Conservation (phyloP, 1,140 invertebrate species). For the Monomorium pharaonis region DNA sequence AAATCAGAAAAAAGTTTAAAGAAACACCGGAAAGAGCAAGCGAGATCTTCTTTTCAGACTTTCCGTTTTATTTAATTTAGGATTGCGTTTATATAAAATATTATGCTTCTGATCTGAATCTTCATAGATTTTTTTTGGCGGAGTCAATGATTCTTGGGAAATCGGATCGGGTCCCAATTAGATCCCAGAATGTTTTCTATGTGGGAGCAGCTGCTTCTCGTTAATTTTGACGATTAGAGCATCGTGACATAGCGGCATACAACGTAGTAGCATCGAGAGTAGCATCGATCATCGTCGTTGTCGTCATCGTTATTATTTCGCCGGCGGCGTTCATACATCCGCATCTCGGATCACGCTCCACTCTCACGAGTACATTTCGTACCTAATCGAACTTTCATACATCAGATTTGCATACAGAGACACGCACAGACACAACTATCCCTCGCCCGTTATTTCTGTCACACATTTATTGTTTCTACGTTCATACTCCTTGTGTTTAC, state of each 20-base stretch:
- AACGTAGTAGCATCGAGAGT: background rate
- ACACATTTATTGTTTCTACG: slow-evolving; percentile 60
- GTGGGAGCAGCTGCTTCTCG: slow-evolving; percentile 30
- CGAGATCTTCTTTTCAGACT: background rate
- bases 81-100: background rate
- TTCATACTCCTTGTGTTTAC: slow-evolving; percentile 54
- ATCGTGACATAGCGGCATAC: slow-evolving; percentile 16
- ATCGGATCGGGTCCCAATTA: background rate
- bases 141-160: background rate
- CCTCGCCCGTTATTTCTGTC: slow-evolving; percentile 56
- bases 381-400: slow-evolving; percentile 29
- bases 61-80: slow-evolving; percentile 1
- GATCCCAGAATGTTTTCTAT: slow-evolving; percentile 1
- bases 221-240: slow-evolving; percentile 48
- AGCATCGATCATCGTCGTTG: slow-evolving; percentile 13
- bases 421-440: slow-evolving; percentile 63
- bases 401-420: slow-evolving; percentile 64
- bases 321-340: background rate
- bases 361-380: slow-evolving; percentile 26
- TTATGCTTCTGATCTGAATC: background rate
- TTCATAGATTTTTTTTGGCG: background rate
- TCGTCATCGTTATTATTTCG: slow-evolving; percentile 25
- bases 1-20: background rate
- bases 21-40: background rate
- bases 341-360: slow-evolving; percentile 21